phyloP scores from a whole-genome alignment of 2,113 vertebrate genomes.

The Lamprologus speciosus region DNA sequence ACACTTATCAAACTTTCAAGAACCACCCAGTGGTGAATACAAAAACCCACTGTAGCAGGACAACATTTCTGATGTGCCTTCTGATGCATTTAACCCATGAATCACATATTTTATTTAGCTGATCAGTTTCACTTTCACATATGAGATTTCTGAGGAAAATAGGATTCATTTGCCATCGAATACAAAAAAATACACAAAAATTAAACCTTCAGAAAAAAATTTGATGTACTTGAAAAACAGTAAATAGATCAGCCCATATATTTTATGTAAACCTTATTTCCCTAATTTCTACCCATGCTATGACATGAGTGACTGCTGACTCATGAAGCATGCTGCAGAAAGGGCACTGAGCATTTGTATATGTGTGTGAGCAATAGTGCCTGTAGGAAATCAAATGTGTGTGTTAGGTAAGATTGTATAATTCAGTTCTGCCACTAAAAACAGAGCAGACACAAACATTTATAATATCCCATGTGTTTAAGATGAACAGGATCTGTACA shows the following conservation, averaged over 20 bases:
- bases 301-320: neutral
- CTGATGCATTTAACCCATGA: neutral
- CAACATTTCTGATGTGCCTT: neutral
- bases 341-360: conserved; percentile 19
- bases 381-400: neutral
- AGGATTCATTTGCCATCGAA: neutral
- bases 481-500: conserved; percentile 36
- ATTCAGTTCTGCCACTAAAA: conserved; percentile 51
- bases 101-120: neutral
- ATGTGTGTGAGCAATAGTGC: neutral
- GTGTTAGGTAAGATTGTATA: conserved; percentile 27
- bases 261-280: conserved; percentile 6
- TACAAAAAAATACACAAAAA: neutral
- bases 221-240: neutral
- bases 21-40: neutral
- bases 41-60: neutral
- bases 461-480: conserved; percentile 51
- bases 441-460: conserved; percentile 55
- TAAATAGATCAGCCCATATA: neutral
- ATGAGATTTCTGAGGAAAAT: neutral
- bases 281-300: conserved; percentile 9
- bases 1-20: neutral
- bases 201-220: neutral
- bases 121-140: neutral
- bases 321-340: neutral